A percentile compares a stretch with the other conserved stretches of the same genome.
These are phyloP conservation scores for Acleris cristana DNA, from an alignment of 2,888 invertebrate species.

Conservation along the genomic window DNA sequence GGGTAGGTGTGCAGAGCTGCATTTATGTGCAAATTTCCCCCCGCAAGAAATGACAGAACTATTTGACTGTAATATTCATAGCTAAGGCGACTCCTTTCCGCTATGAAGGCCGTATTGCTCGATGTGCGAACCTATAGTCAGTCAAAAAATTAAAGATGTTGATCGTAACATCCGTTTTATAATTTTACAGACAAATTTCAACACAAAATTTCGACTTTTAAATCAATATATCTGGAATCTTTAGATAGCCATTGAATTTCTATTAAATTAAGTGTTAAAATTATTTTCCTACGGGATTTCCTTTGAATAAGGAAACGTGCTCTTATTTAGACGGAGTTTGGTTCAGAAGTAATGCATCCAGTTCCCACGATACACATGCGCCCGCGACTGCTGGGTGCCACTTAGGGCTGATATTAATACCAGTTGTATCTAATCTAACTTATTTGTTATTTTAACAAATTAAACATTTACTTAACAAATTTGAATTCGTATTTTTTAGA, in stretches of 20 bases:
- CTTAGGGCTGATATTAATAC: slow-evolving; percentile 41
- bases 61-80: too few species aligned
- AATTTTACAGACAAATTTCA: background rate
- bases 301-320: slow-evolving; percentile 33
- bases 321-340: slow-evolving; percentile 17
- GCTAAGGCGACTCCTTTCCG: too few species aligned
- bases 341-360: slow-evolving; percentile 53
- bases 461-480: too few species aligned
- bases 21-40: too few species aligned
- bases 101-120: too few species aligned
- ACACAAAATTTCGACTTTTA: background rate
- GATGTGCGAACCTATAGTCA: too few species aligned
- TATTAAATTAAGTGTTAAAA: background rate
- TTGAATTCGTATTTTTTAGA: too few species aligned
- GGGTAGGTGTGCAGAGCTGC: too few species aligned
- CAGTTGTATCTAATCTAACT: background rate
- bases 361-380: slow-evolving; percentile 66
- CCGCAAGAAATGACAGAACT: too few species aligned
- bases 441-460: too few species aligned
- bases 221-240: too few species aligned
- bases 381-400: slow-evolving; percentile 43
- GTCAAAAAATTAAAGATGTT: too few species aligned
- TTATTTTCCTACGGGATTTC: slow-evolving; percentile 15
- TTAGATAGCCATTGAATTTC: background rate
- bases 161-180: background rate